Base-by-base conservation (phyloP, 2,797 vertebrate genomes). In the Manis javanica region DNA sequence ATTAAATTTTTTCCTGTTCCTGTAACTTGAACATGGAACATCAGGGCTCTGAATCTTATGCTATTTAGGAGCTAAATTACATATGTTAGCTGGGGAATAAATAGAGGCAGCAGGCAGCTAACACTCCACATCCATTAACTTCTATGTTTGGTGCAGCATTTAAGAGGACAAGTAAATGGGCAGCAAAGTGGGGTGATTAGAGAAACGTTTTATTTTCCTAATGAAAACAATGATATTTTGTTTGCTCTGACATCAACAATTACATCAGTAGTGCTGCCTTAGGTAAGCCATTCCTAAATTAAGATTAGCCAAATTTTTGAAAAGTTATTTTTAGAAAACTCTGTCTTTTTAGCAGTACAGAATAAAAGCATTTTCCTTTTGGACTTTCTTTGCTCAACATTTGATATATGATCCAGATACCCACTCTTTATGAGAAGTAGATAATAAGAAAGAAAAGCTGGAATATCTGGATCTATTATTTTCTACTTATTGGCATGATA, bases 181-280 rank as follows among this genome's bases (percentile, higher is more conserved):
- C 3, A 63, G 39, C 12, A 87, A 89, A 92, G 24, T 13, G 21
- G 26, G 2, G 55, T 16, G n/a, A 96, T 75, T 68, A 92, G 77
- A 31, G 1, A 71, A 75, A 2, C 2, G 34, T 77, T 81, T 37
- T 37, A 90, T 87, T 97, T 42, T 23, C 7, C 57, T 91, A 95
- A 93, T 82, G 7, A 96, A 64, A 86, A 96, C 59, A 71, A 59
- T 66, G 7, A 89, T 51, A 71, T 63, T 92, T 79, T 88, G 5
- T 21, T 84, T 72, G 77, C 19, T 64, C 11, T 81, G 18, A 69
- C 26, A 64, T 31, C 0, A 51, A 87, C 18, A 83, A 63, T 95
- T 92, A 55, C 7, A 92, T 11, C 12, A 9, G 23, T 75, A 94
- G 15, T 0, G 72, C n/a, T 82, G 31, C 1, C 7, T 97, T 66